phyloP scores from a whole-genome alignment of 2,888 invertebrate species.

The Nasonovia ribisnigri region DNA sequence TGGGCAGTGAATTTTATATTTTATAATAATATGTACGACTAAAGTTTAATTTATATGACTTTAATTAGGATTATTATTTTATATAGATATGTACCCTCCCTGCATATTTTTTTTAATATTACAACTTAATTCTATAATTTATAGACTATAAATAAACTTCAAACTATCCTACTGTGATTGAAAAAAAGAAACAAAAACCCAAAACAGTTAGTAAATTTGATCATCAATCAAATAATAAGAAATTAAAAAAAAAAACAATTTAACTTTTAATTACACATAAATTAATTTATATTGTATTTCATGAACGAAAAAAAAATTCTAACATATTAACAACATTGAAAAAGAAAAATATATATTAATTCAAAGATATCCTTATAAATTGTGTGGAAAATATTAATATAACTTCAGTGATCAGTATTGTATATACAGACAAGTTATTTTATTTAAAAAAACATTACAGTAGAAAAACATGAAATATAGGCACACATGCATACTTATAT shows the following conservation, averaged over 20 bases:
- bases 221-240: not conserved
- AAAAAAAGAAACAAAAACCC: not conserved
- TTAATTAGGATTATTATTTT: not conserved
- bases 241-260: conserved; percentile 36
- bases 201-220: not conserved
- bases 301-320: conserved; percentile 49
- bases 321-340: conserved; percentile 59
- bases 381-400: conserved; percentile 40
- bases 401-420: conserved; percentile 12
- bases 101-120: not conserved
- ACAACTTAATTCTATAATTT: conserved; percentile 1
- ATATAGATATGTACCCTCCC: conserved; percentile 37
- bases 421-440: conserved; percentile 27
- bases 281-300: conserved; percentile 49
- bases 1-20: not conserved
- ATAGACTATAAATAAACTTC: not conserved
- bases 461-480: conserved; percentile 60
- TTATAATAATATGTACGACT: not conserved
- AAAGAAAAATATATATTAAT: conserved; percentile 49
- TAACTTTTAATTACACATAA: conserved; percentile 36
- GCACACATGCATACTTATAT: conserved; percentile 57
- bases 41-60: not conserved
- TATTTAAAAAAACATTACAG: conserved; percentile 53
- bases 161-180: not conserved
- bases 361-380: conserved; percentile 40